Percentiles rank a stretch among this genome's conserved stretches.
Evolutionary conservation across 2,113 vertebrate species (phyloP).

Genomic region (Pycnonotus jocosus): DNA sequence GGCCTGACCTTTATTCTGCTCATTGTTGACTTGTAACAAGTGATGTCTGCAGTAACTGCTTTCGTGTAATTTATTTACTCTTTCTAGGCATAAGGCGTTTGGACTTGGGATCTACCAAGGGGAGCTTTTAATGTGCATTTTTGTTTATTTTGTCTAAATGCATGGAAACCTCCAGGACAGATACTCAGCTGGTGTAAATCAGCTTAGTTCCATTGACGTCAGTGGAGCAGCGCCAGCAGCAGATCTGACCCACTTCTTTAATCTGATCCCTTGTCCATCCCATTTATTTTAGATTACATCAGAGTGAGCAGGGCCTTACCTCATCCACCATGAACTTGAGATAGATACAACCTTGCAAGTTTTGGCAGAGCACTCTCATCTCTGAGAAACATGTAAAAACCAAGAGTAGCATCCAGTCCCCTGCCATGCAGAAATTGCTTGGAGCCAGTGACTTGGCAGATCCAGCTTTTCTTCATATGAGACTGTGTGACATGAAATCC

Average conservation of each 20-base stretch:
- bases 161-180: background rate
- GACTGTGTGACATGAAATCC: background rate
- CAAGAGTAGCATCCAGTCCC: background rate
- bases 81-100: background rate
- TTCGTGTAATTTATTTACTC: constrained; percentile 10
- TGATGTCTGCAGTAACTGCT: background rate
- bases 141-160: constrained; percentile 29
- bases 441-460: background rate
- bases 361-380: background rate
- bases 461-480: background rate
- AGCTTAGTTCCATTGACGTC: constrained; percentile 57
- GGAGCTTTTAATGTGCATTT: background rate
- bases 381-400: background rate
- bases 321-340: constrained; percentile 13
- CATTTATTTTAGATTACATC: constrained; percentile 53
- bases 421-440: background rate
- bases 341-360: background rate
- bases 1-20: constrained; percentile 10
- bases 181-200: constrained; percentile 44
- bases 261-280: constrained; percentile 56
- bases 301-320: constrained; percentile 16
- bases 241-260: constrained; percentile 60
- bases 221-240: background rate
- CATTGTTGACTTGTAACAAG: background rate
- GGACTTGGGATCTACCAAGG: background rate